A percentile compares a stretch with the other conserved stretches of the same genome.
phyloP scores from a whole-genome alignment of 1,140 invertebrate species.

The Eueides isabella region DNA sequence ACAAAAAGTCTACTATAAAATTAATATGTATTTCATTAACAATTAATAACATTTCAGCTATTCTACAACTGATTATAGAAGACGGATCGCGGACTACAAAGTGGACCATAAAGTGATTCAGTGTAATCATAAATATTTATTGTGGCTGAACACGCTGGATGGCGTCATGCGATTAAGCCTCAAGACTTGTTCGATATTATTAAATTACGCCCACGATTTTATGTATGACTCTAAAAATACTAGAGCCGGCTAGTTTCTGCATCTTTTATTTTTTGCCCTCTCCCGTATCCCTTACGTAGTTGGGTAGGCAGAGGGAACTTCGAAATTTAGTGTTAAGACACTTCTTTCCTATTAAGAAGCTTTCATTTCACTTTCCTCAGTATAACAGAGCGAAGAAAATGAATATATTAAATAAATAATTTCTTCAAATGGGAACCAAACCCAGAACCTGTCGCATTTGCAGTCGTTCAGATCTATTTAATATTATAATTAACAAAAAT shows the following conservation, averaged over 20 bases:
- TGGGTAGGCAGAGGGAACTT: too few species aligned
- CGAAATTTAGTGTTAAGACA: too few species aligned
- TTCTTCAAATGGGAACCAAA: too few species aligned
- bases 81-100: neutral
- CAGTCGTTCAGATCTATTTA: neutral
- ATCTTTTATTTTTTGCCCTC: neutral
- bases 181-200: slow-evolving; percentile 23
- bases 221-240: neutral
- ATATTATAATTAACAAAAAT: neutral
- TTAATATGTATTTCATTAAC: too few species aligned
- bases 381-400: too few species aligned
- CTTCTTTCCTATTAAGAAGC: too few species aligned
- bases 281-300: too few species aligned
- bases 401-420: too few species aligned
- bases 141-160: slow-evolving; percentile 2
- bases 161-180: slow-evolving; percentile 21
- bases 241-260: neutral
- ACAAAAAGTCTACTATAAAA: too few species aligned
- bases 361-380: too few species aligned
- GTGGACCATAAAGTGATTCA: neutral
- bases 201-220: slow-evolving; percentile 26
- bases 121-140: slow-evolving; percentile 26
- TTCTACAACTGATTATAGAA: neutral
- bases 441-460: too few species aligned
- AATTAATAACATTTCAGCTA: too few species aligned